Conservation (phyloP, 2,888 invertebrate genomes). For the Corythucha ciliata region DNA sequence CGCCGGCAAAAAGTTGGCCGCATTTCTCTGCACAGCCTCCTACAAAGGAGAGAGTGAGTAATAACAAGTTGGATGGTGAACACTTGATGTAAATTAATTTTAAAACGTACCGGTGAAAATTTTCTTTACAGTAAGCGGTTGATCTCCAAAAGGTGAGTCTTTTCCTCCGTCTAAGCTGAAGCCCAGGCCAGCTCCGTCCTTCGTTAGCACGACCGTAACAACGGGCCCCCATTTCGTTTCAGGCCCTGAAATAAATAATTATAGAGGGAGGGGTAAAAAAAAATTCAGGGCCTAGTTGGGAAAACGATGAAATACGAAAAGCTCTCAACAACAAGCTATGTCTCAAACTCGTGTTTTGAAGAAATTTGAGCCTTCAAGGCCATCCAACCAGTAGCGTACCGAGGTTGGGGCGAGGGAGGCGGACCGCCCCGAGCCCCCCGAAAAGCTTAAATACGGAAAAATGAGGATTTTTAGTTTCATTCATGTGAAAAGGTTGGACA, state of each 20-base stretch:
- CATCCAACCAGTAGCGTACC: too few species aligned
- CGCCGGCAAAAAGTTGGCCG: slow-evolving; percentile 72
- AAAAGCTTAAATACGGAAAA: too few species aligned
- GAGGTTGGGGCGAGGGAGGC: too few species aligned
- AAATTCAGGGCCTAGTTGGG: too few species aligned
- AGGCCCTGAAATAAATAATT: slow-evolving; percentile 17
- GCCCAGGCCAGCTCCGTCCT: slow-evolving; percentile 81
- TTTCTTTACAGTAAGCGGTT: slow-evolving; percentile 82
- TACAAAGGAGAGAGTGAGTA: slow-evolving; percentile 39
- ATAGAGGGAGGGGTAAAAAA: too few species aligned
- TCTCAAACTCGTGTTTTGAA: too few species aligned
- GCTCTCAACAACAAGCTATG: too few species aligned
- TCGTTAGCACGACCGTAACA: slow-evolving; percentile 47
- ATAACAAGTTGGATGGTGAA: neutral
- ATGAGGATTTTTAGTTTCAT: too few species aligned
- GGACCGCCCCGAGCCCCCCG: too few species aligned
- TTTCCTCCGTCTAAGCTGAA: slow-evolving; percentile 91
- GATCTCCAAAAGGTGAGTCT: slow-evolving; percentile 81
- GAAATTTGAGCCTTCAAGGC: too few species aligned
- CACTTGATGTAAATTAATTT: neutral
- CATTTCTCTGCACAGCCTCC: slow-evolving; percentile 85
- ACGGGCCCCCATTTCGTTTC: slow-evolving; percentile 47
- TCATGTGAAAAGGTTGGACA: too few species aligned
- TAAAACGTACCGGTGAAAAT: slow-evolving; percentile 72
- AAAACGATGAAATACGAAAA: too few species aligned